phyloP scores from a whole-genome alignment of 2,797 vertebrate species.

The Bovichtus diacanthus region DNA sequence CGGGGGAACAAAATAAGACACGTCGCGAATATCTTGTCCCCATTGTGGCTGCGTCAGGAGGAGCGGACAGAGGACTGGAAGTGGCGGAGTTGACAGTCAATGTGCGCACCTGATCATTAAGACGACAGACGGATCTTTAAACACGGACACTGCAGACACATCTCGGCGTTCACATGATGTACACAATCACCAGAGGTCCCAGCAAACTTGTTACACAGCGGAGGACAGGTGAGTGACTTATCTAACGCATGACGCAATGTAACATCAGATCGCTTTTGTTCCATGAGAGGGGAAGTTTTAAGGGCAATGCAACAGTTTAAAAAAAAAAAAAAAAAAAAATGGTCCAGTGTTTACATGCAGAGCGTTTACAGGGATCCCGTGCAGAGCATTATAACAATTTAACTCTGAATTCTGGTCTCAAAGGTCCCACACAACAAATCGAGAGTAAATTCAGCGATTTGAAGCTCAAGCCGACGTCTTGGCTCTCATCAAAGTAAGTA shows the following conservation, averaged over 20 bases:
- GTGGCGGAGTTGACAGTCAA: background rate
- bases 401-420: background rate
- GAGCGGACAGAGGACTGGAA: conserved; percentile 32
- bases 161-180: conserved; percentile 88
- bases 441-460: conserved; percentile 90
- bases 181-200: conserved; percentile 95
- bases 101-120: conserved; percentile 10
- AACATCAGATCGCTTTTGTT: background rate
- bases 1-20: conserved; percentile 11
- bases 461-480: conserved; percentile 87
- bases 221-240: conserved; percentile 88
- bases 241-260: conserved; percentile 49
- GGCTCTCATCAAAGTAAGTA: conserved; percentile 82
- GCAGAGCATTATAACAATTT: fast-evolving
- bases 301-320: background rate
- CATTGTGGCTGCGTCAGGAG: conserved; percentile 54
- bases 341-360: background rate
- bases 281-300: background rate
- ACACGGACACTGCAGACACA: conserved; percentile 7
- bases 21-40: conserved; percentile 11
- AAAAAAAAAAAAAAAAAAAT: too few species aligned
- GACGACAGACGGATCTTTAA: background rate
- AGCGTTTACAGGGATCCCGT: background rate
- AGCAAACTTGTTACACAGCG: conserved; percentile 96
- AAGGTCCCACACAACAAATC: conserved; percentile 92